phyloP scores from a whole-genome alignment of 2,888 invertebrate species.

The Xylota sylvarum region DNA sequence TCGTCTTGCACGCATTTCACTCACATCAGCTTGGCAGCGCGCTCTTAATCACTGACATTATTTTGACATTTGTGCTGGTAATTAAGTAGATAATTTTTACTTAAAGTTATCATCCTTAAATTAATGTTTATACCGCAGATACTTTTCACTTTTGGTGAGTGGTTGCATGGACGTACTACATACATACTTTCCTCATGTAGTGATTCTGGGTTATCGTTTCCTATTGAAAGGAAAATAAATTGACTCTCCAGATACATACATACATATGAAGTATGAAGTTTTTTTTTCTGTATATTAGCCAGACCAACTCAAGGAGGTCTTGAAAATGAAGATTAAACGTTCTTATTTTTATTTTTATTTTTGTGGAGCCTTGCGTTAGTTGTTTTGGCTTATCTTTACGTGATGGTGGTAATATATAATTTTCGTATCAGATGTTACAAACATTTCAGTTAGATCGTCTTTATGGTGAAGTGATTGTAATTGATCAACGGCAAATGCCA shows the following conservation, averaged over 20 bases:
- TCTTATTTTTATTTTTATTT: no score
- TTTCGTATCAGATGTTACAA: constrained; percentile 73
- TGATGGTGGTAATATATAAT: constrained; percentile 72
- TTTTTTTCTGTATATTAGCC: background rate
- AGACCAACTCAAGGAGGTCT: constrained; percentile 41
- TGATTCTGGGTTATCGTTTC: constrained; percentile 47
- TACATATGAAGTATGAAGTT: no score
- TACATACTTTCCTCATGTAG: constrained; percentile 1
- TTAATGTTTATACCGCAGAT: constrained; percentile 56
- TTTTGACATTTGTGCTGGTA: constrained; percentile 75
- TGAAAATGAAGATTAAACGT: constrained; percentile 48
- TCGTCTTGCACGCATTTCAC: constrained; percentile 71
- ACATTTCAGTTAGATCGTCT: constrained; percentile 72
- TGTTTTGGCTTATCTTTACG: constrained; percentile 47
- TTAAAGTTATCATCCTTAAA: constrained; percentile 69
- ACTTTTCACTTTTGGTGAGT: constrained; percentile 45
- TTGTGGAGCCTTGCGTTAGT: constrained; percentile 1
- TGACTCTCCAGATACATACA: background rate
- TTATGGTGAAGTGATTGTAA: constrained; percentile 60
- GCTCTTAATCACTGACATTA: constrained; percentile 77
- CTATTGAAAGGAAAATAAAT: constrained; percentile 72
- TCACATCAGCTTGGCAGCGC: constrained; percentile 63
- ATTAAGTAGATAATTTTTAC: constrained; percentile 76
- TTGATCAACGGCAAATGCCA: constrained; percentile 50
- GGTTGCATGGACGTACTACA: no score